Evolutionary conservation across 2,797 vertebrate genomes (phyloP).

Genomic region (Rhynchonycteris naso): DNA sequence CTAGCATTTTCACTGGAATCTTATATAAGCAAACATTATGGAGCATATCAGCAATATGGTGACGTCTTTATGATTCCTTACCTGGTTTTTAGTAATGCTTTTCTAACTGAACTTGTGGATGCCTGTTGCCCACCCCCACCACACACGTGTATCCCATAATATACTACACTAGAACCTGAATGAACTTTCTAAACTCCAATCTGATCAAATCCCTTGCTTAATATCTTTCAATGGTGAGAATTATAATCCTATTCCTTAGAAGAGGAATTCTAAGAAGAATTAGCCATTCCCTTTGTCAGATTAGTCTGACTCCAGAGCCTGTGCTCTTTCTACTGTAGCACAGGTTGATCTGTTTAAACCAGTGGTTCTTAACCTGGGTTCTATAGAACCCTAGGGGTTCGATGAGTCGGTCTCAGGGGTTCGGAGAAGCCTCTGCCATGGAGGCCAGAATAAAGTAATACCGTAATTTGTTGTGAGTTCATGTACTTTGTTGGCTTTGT

Average conservation of each 20-base stretch:
- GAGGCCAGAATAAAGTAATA: too few species aligned
- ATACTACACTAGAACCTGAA: neutral
- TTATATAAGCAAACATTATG: too few species aligned
- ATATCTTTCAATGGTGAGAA: conserved; percentile 7
- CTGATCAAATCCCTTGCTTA: neutral
- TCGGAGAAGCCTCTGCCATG: too few species aligned
- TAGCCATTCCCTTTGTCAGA: neutral
- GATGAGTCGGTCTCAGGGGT: too few species aligned
- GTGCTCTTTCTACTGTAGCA: neutral
- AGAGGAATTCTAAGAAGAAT: too few species aligned
- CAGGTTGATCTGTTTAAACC: conserved; percentile 24
- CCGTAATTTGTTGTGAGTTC: too few species aligned
- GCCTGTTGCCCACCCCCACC: neutral
- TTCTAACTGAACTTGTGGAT: neutral
- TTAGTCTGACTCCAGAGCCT: neutral
- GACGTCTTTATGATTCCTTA: neutral
- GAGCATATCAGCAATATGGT: too few species aligned
- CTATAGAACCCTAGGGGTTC: too few species aligned
- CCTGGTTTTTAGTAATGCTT: neutral
- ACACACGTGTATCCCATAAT: neutral
- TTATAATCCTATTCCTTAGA: too few species aligned
- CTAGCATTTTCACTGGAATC: neutral
- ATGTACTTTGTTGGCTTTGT: too few species aligned
- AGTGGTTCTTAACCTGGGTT: too few species aligned
- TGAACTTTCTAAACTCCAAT: neutral